Evolutionary conservation across 37 sponge, comb jelly and placozoan species (phyloP).

Genomic region (Amphimedon queenslandica): DNA sequence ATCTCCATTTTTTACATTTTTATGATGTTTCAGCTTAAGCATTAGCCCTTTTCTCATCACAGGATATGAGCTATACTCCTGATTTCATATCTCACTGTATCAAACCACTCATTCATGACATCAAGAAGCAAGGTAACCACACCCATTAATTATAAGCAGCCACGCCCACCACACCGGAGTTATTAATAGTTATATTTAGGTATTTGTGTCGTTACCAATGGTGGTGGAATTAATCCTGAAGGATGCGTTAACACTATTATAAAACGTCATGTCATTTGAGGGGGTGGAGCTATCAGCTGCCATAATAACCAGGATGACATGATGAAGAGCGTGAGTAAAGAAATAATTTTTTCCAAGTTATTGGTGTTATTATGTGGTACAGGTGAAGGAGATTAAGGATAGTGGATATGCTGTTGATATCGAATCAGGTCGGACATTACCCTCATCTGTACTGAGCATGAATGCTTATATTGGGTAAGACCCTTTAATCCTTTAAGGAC

Average conservation of each 20-base stretch:
- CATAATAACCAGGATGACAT: constrained; percentile 88
- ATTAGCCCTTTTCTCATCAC: too few species aligned
- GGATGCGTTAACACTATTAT: constrained; percentile 64
- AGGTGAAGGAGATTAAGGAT: constrained; percentile 15
- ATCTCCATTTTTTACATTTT: too few species aligned
- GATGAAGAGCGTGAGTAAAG: constrained; percentile 32
- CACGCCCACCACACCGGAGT: too few species aligned
- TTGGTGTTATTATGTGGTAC: not conserved
- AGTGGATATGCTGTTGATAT: constrained; percentile 25
- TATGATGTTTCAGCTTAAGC: too few species aligned
- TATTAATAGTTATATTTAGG: too few species aligned
- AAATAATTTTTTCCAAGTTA: not conserved
- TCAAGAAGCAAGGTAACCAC: too few species aligned
- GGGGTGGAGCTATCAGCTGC: constrained; percentile 86
- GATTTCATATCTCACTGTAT: too few species aligned
- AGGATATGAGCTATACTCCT: too few species aligned
- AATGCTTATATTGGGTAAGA: constrained; percentile 94
- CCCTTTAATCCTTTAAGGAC: too few species aligned
- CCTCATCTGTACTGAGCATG: constrained; percentile 63
- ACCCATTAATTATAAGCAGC: too few species aligned
- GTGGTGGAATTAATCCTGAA: constrained; percentile 89
- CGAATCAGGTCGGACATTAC: constrained; percentile 23
- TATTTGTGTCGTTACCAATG: constrained; percentile 87
- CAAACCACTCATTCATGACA: too few species aligned
- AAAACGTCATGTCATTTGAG: constrained; percentile 30